phyloP scores from a whole-genome alignment of 2,113 vertebrate genomes.

The Typhlomys cinereus region DNA sequence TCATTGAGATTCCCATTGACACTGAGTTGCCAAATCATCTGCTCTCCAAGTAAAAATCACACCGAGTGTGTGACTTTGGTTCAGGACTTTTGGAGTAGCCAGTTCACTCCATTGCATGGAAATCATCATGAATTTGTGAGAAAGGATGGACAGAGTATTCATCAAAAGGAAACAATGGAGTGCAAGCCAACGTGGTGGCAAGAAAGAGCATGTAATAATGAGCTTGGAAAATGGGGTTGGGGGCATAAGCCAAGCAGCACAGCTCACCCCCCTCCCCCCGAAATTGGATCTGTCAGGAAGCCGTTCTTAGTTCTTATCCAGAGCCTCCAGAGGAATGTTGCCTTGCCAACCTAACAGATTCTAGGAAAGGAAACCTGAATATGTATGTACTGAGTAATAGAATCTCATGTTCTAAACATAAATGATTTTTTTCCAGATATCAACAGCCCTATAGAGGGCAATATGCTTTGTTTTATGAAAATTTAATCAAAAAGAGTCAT shows the following conservation, averaged over 20 bases:
- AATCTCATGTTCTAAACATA: not conserved
- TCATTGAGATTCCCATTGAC: not conserved
- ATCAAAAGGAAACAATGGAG: not conserved
- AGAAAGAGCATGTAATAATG: not conserved
- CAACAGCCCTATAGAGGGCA: not conserved
- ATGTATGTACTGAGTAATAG: not conserved
- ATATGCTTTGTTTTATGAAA: not conserved
- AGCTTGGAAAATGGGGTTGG: not conserved
- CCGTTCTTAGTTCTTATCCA: not conserved
- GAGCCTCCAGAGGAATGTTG: not conserved
- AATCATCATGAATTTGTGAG: not conserved
- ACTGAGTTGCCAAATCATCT: not conserved
- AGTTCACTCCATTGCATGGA: not conserved
- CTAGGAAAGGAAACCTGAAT: no score
- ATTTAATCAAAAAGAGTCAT: not conserved
- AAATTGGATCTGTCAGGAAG: not conserved
- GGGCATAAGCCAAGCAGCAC: not conserved
- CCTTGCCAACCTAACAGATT: not conserved
- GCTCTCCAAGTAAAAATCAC: not conserved
- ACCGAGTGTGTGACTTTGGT: not conserved
- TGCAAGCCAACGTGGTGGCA: not conserved
- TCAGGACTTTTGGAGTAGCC: not conserved
- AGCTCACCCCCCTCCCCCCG: not conserved
- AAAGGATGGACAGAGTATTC: not conserved
- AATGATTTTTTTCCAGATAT: not conserved